phyloP scores from a whole-genome alignment of 2,888 invertebrate species.

The Pammene fasciana region DNA sequence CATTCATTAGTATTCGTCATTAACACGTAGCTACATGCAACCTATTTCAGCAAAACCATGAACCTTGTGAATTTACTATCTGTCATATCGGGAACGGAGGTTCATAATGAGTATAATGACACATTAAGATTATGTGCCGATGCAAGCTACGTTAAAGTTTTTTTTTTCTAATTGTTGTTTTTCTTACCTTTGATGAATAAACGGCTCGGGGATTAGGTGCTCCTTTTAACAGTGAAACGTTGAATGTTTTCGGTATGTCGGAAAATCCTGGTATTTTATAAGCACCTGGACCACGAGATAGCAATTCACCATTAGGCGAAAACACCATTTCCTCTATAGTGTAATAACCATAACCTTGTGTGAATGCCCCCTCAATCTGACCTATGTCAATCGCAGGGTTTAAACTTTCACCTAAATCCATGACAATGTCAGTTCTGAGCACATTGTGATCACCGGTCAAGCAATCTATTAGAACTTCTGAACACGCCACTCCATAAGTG shows the following conservation, averaged over 20 bases:
- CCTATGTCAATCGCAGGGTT: slow-evolving; percentile 96
- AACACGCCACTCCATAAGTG: slow-evolving; percentile 90
- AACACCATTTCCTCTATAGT: slow-evolving; percentile 92
- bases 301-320: slow-evolving; percentile 87
- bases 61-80: no score
- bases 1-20: no score
- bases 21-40: no score
- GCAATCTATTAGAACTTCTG: slow-evolving; percentile 94
- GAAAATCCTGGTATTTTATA: slow-evolving; percentile 94
- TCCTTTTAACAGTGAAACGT: slow-evolving; percentile 92
- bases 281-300: slow-evolving; percentile 91
- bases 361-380: slow-evolving; percentile 94
- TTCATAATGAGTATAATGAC: no score
- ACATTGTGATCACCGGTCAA: slow-evolving; percentile 94
- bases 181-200: slow-evolving; percentile 91
- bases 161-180: no score
- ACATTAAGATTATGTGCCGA: no score
- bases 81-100: no score
- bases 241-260: slow-evolving; percentile 92
- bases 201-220: slow-evolving; percentile 92
- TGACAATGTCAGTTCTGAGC: slow-evolving; percentile 91
- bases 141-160: no score
- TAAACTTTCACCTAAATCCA: slow-evolving; percentile 94
- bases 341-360: slow-evolving; percentile 93
- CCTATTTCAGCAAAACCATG: no score